Evolutionary conservation across 2,113 vertebrate species (phyloP).

Genomic region (Cebus imitator): DNA sequence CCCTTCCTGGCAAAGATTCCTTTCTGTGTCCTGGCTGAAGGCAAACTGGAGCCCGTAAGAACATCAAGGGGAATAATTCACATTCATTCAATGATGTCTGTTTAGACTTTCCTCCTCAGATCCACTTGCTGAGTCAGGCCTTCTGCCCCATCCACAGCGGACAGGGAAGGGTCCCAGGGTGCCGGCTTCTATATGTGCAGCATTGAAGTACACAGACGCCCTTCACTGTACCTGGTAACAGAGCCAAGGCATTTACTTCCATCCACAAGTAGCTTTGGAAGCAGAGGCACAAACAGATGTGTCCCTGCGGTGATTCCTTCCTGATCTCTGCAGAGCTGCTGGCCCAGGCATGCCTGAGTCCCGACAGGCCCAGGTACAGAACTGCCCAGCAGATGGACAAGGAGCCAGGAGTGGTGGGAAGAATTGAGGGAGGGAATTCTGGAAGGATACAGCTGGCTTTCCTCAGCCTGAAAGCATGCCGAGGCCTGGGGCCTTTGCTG

Average conservation of each 20-base stretch:
- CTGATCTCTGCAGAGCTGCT: not conserved
- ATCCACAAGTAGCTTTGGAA: not conserved
- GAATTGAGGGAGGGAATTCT: not conserved
- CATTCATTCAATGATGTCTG: not conserved
- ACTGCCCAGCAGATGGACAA: fast-evolving
- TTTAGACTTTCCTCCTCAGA: not conserved
- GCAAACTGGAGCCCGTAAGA: not conserved
- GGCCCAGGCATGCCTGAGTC: not conserved
- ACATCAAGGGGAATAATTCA: not conserved
- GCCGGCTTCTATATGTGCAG: fast-evolving
- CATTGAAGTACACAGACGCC: fast-evolving
- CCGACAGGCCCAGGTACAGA: not conserved
- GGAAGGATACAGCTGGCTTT: not conserved
- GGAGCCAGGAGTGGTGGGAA: fast-evolving
- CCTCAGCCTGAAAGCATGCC: too few relatives aligned
- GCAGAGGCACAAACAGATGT: not conserved
- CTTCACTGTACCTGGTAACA: not conserved
- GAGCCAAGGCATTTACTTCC: not conserved
- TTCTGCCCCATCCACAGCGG: not conserved
- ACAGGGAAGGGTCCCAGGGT: not conserved
- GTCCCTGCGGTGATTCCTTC: too few relatives aligned
- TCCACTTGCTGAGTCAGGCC: not conserved
- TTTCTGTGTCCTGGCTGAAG: not conserved
- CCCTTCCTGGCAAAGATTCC: not conserved
- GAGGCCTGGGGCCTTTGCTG: not conserved